These are phyloP conservation scores for Trimorus sp. DNA, from an alignment of 2,888 invertebrate genomes.

Conservation along the genomic window DNA sequence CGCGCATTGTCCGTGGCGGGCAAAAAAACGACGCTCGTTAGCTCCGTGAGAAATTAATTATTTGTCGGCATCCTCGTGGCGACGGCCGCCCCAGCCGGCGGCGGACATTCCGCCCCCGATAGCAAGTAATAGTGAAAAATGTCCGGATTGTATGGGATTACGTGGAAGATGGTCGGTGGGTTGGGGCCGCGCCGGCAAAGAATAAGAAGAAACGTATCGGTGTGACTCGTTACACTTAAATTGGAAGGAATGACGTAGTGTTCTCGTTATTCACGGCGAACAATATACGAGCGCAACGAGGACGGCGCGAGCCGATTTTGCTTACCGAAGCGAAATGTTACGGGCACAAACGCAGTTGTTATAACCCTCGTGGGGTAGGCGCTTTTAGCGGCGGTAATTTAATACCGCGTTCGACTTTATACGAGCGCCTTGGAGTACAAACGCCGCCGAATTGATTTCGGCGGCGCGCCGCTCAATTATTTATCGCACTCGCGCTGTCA, in stretches of 20 bases:
- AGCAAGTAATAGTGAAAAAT: slow-evolving; percentile 81
- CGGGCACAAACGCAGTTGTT: slow-evolving; percentile 54
- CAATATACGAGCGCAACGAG: slow-evolving; percentile 75
- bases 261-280: slow-evolving; percentile 81
- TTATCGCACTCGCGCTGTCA: slow-evolving; percentile 33
- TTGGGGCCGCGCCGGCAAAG: slow-evolving; percentile 73
- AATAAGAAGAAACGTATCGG: slow-evolving; percentile 81
- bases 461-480: slow-evolving; percentile 42
- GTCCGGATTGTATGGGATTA: slow-evolving; percentile 81
- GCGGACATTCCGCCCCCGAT: slow-evolving; percentile 60
- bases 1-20: slow-evolving; percentile 72
- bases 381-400: slow-evolving; percentile 59
- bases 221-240: slow-evolving; percentile 82
- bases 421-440: slow-evolving; percentile 44
- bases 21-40: slow-evolving; percentile 79
- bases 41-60: slow-evolving; percentile 82
- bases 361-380: slow-evolving; percentile 51
- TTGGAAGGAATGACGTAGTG: slow-evolving; percentile 82
- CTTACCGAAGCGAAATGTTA: slow-evolving; percentile 66
- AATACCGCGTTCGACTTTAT: slow-evolving; percentile 46
- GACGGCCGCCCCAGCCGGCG: slow-evolving; percentile 59
- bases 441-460: slow-evolving; percentile 42
- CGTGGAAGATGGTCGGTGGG: slow-evolving; percentile 70
- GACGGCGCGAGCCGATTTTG: slow-evolving; percentile 62
- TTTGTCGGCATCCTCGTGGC: slow-evolving; percentile 78